phyloP scores from a whole-genome alignment of 2,888 invertebrate genomes.

The Ernsta delagoae region DNA sequence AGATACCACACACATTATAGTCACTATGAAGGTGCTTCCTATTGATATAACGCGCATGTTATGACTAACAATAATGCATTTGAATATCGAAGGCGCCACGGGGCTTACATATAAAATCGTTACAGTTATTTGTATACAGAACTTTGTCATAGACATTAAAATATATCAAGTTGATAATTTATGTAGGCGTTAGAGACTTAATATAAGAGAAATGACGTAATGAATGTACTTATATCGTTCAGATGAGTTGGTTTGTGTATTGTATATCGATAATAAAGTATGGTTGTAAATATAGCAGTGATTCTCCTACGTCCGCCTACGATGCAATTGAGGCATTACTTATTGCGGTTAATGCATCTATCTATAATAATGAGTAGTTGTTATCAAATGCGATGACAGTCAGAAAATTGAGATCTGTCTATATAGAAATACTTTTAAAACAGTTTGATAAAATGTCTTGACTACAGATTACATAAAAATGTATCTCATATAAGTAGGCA shows the following conservation, averaged over 20 bases:
- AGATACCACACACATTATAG: not conserved
- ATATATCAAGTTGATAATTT: no score
- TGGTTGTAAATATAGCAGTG: constrained; percentile 7
- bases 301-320: constrained; percentile 12
- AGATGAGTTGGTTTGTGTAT: constrained; percentile 15
- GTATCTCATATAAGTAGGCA: no score
- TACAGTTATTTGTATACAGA: not conserved
- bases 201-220: not conserved
- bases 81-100: constrained; percentile 24
- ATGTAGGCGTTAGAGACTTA: no score
- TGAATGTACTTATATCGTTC: not conserved
- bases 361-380: not conserved
- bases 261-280: constrained; percentile 13
- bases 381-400: not conserved
- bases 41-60: constrained; percentile 16
- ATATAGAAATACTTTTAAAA: not conserved
- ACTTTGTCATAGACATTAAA: not conserved
- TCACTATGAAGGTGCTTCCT: not conserved
- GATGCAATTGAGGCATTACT: constrained; percentile 22
- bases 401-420: not conserved
- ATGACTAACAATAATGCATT: constrained; percentile 26
- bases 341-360: constrained; percentile 10
- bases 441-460: not conserved
- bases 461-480: not conserved
- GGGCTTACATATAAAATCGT: constrained; percentile 18